phyloP scores from a whole-genome alignment of 1,140 invertebrate genomes.

The Eufriesea mexicana region DNA sequence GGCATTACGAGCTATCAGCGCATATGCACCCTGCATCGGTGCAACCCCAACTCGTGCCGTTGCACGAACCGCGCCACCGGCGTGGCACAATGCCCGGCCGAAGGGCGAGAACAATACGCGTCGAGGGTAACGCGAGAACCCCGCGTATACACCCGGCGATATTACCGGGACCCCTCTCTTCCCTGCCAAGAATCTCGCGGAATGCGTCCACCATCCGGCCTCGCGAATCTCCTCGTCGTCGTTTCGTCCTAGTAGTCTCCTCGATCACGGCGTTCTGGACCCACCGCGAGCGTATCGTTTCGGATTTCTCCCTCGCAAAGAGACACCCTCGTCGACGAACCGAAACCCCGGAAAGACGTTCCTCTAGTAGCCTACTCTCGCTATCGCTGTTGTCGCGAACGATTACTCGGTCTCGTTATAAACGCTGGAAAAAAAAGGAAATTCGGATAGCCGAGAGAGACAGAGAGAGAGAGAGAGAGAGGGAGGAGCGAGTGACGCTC shows the following conservation, averaged over 20 bases:
- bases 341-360: not conserved
- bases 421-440: slow-evolving; percentile 10
- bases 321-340: not conserved
- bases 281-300: too few relatives aligned
- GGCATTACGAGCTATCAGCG: slow-evolving; percentile 81
- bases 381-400: not conserved
- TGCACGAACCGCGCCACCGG: slow-evolving; percentile 68
- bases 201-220: slow-evolving; percentile 47
- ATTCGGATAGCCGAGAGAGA: slow-evolving; percentile 26
- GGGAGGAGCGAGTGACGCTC: not conserved
- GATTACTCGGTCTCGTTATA: not conserved
- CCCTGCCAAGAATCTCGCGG: slow-evolving; percentile 59
- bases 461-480: too few relatives aligned
- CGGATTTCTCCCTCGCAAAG: not conserved
- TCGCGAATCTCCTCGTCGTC: not conserved
- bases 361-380: too few relatives aligned
- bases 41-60: slow-evolving; percentile 63
- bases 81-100: slow-evolving; percentile 75
- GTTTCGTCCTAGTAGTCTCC: not conserved
- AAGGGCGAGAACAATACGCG: slow-evolving; percentile 80
- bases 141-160: slow-evolving; percentile 75
- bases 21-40: slow-evolving; percentile 77
- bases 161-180: slow-evolving; percentile 75
- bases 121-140: slow-evolving; percentile 76
- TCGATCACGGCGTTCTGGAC: too few relatives aligned